A percentile compares a stretch with the other conserved stretches of the same genome.
phyloP scores from a whole-genome alignment of 1,140 invertebrate genomes.

The Nixonia krombeini region DNA sequence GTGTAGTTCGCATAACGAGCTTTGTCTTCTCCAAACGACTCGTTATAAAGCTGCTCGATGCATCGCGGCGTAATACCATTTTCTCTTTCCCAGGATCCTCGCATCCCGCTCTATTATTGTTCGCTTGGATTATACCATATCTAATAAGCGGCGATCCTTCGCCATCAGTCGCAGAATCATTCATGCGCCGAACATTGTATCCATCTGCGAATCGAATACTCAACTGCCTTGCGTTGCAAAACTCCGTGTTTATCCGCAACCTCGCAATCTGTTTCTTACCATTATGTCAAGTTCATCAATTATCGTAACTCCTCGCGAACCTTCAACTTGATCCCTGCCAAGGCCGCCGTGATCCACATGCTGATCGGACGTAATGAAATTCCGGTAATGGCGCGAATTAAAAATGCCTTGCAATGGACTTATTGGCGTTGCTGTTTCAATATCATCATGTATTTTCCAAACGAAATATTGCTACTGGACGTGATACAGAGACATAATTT shows the following conservation, averaged over 20 bases:
- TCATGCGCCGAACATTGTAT: conserved; percentile 32
- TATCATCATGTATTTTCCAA: too few species aligned
- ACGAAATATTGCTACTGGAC: too few species aligned
- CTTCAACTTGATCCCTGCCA: too few species aligned
- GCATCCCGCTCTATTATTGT: conserved; percentile 20
- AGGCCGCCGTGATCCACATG: too few species aligned
- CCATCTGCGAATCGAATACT: conserved; percentile 20
- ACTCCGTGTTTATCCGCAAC: conserved; percentile 31
- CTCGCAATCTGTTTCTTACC: conserved; percentile 26
- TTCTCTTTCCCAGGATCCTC: conserved; percentile 25
- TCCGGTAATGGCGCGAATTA: too few species aligned
- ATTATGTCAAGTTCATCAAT: conserved; percentile 35
- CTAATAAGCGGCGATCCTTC: conserved; percentile 42
- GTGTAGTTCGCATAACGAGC: conserved; percentile 25
- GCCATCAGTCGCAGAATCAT: conserved; percentile 42
- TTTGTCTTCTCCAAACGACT: conserved; percentile 19
- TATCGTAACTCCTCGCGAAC: not conserved
- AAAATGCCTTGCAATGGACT: too few species aligned
- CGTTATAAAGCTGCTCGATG: conserved; percentile 21
- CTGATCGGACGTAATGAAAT: too few species aligned
- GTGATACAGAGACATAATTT: too few species aligned
- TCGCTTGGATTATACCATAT: conserved; percentile 37
- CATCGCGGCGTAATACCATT: conserved; percentile 22
- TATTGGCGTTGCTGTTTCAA: too few species aligned
- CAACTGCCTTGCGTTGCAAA: conserved; percentile 34